A percentile compares a stretch with the other conserved stretches of the same genome.
Conservation (phyloP, 2,797 vertebrate species). For the Carapus acus region DNA sequence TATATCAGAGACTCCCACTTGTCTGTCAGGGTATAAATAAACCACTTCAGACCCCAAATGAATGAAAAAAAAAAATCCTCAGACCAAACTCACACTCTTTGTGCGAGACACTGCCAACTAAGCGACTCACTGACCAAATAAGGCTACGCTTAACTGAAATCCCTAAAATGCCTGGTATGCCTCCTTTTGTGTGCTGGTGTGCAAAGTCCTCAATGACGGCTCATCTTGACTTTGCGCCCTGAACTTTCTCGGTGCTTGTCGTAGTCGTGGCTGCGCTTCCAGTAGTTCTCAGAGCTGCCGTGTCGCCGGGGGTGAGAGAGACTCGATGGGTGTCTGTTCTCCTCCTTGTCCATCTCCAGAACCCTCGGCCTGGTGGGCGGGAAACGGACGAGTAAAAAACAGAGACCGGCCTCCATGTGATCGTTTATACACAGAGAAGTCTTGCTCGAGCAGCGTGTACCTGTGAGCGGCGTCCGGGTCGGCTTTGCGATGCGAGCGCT, state of each 20-base stretch:
- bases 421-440: no score
- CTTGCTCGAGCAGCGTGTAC: no score
- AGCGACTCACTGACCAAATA: conserved; percentile 33
- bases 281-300: conserved; percentile 87
- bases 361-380: conserved; percentile 81
- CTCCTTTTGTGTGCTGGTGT: conserved; percentile 21
- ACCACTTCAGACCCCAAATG: conserved; percentile 36
- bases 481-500: conserved; percentile 92
- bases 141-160: conserved; percentile 32
- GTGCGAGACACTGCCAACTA: conserved; percentile 33
- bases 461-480: conserved; percentile 94
- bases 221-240: conserved; percentile 91
- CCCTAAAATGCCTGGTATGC: conserved; percentile 40
- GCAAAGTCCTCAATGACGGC: conserved; percentile 80
- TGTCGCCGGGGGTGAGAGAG: conserved; percentile 69
- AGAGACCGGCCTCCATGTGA: no score
- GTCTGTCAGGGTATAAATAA: conserved; percentile 42
- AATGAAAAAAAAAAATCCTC: conserved; percentile 44
- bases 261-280: conserved; percentile 80
- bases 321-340: conserved; percentile 83
- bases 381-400: neutral
- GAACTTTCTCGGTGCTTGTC: conserved; percentile 78
- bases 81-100: conserved; percentile 32
- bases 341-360: conserved; percentile 98
- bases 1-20: conserved; percentile 26